Conservation (phyloP, 2,797 vertebrate genomes). For the Cossypha heuglini region DNA sequence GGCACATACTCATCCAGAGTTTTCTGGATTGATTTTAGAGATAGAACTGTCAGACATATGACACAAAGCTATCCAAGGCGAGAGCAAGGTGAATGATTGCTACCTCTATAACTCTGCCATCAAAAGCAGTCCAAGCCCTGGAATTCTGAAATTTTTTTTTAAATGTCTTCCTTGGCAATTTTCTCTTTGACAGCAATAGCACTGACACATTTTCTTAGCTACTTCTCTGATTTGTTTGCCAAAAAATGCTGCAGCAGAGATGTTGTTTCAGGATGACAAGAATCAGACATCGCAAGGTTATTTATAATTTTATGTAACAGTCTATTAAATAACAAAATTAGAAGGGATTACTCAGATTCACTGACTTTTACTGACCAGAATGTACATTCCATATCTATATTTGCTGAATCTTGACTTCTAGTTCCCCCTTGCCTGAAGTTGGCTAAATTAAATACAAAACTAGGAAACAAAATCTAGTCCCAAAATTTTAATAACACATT, state of each 20-base stretch:
- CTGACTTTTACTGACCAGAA: background rate
- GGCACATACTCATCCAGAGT: background rate
- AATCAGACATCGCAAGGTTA: background rate
- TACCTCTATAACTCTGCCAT: background rate
- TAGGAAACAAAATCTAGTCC: background rate
- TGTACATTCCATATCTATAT: background rate
- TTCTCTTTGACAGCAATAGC: background rate
- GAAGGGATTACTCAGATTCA: background rate
- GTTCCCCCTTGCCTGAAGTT: background rate
- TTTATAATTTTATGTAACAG: background rate
- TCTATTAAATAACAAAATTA: background rate
- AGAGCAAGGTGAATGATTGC: background rate
- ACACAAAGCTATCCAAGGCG: accelerated
- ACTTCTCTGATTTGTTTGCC: background rate
- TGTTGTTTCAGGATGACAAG: background rate
- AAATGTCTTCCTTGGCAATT: background rate
- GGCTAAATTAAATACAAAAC: background rate
- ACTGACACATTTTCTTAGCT: background rate
- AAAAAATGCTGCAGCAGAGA: background rate
- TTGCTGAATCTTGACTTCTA: background rate
- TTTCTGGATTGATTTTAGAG: background rate
- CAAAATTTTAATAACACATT: background rate
- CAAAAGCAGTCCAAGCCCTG: background rate
- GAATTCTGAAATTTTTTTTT: background rate
- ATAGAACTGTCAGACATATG: background rate